These are phyloP conservation scores for Anthoscopus minutus DNA, from an alignment of 2,113 vertebrate genomes.

Conservation along the genomic window DNA sequence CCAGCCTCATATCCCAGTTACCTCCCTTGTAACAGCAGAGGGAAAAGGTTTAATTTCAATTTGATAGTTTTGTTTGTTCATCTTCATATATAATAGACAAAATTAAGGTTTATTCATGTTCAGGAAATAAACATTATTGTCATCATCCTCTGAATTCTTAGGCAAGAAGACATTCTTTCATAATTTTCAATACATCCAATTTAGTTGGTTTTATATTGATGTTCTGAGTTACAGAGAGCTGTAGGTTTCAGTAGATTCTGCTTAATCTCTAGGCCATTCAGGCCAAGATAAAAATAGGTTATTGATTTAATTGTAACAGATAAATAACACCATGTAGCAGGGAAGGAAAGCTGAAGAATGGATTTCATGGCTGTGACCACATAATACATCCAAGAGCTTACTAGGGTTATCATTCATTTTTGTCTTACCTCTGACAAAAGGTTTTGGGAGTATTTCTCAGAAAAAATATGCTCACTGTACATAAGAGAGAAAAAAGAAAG, in stretches of 20 bases:
- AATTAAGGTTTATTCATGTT: background rate
- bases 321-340: background rate
- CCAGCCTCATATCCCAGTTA: background rate
- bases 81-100: background rate
- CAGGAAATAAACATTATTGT: background rate
- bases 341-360: background rate
- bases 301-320: background rate
- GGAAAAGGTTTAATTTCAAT: background rate
- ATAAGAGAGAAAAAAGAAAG: background rate
- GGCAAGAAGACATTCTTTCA: background rate
- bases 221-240: background rate
- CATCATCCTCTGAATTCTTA: background rate
- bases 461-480: background rate
- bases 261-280: background rate
- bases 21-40: background rate
- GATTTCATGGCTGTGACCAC: background rate
- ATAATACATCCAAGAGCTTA: background rate
- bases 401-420: background rate
- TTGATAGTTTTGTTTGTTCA: background rate
- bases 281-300: background rate
- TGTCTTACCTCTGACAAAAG: background rate
- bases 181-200: background rate
- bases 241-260: background rate
- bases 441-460: background rate
- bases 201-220: background rate